Conservation (phyloP, 1,140 invertebrate species). For the Drosophila nikananu region DNA sequence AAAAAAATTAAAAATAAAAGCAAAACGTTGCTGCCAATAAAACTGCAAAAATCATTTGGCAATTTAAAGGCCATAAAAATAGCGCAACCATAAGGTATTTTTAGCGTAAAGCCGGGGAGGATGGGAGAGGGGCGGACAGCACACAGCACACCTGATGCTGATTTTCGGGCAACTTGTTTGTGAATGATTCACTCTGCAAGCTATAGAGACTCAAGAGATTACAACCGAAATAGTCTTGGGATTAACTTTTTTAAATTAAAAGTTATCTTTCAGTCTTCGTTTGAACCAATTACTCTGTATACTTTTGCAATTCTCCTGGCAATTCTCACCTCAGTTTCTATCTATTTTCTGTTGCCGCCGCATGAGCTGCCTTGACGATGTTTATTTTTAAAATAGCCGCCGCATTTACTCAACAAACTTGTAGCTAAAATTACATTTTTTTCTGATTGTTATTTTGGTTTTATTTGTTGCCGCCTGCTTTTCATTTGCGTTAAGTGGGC, state of each 20-base stretch:
- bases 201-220: neutral
- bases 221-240: neutral
- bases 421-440: conserved; percentile 47
- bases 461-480: conserved; percentile 28
- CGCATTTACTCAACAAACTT: conserved; percentile 47
- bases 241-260: conserved; percentile 17
- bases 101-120: neutral
- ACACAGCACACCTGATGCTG: conserved; percentile 33
- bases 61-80: conserved; percentile 40
- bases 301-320: conserved; percentile 23
- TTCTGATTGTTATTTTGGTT: conserved; percentile 31
- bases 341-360: conserved; percentile 52
- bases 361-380: conserved; percentile 47
- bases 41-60: conserved; percentile 33
- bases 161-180: conserved; percentile 9
- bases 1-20: neutral
- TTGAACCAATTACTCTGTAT: conserved; percentile 2
- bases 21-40: conserved; percentile 14
- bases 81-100: conserved; percentile 13
- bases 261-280: neutral
- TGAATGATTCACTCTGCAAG: conserved; percentile 25
- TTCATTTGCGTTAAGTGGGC: conserved; percentile 52
- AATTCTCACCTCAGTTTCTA: conserved; percentile 37
- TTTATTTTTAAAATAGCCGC: conserved; percentile 54
- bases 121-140: neutral